Percentiles rank a stretch among this genome's conserved stretches.
phyloP scores from a whole-genome alignment of 2,888 invertebrate species.

The Sympetrum striolatum region DNA sequence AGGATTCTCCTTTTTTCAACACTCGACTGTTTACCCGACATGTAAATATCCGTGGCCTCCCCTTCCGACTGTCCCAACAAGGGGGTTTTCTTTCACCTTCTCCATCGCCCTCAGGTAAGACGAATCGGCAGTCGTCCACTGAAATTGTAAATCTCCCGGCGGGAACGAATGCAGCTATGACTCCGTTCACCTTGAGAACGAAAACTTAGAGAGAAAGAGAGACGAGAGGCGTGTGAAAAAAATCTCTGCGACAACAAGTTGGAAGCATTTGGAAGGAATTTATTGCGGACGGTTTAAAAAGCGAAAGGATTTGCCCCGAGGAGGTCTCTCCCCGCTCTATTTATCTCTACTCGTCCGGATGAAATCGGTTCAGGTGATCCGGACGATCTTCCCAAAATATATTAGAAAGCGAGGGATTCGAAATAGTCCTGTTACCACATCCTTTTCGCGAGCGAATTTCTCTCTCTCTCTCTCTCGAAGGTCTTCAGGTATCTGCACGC shows the following conservation, averaged over 20 bases:
- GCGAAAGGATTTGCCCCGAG: background rate
- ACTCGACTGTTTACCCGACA: conserved; percentile 16
- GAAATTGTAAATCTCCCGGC: conserved; percentile 17
- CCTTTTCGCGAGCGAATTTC: background rate
- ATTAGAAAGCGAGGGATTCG: background rate
- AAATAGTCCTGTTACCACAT: background rate
- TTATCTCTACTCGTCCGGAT: background rate
- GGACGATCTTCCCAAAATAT: background rate
- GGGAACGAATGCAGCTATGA: background rate
- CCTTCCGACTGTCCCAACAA: background rate
- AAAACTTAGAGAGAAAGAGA: background rate
- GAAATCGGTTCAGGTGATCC: background rate
- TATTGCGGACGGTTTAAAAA: background rate
- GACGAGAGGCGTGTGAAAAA: background rate
- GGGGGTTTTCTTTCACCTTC: too few species aligned
- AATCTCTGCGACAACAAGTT: background rate
- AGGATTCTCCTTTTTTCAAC: background rate
- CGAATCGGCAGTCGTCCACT: conserved; percentile 4
- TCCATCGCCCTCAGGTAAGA: background rate
- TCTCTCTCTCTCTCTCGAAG: background rate
- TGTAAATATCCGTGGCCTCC: conserved; percentile 33
- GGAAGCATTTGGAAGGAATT: background rate
- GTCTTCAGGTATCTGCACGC: too few species aligned
- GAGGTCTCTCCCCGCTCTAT: background rate
- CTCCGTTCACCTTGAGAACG: conserved; percentile 1